Evolutionary conservation across 2,888 invertebrate genomes (phyloP).

Genomic region (Andrena trimmerana): DNA sequence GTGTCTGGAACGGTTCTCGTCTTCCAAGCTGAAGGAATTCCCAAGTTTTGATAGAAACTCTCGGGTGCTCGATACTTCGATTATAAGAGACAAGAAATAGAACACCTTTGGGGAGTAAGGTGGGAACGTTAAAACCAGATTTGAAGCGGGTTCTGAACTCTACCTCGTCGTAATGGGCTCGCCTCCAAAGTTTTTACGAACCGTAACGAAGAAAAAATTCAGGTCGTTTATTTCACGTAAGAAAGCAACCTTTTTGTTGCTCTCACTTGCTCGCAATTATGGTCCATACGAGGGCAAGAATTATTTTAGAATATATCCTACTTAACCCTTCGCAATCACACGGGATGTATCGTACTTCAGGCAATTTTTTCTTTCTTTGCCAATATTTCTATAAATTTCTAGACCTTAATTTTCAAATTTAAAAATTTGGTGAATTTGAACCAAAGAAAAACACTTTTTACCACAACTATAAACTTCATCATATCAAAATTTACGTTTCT

Average conservation of each 20-base stretch:
- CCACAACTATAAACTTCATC: too few species aligned
- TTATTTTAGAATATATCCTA: too few species aligned
- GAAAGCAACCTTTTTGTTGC: not conserved
- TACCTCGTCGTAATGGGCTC: not conserved
- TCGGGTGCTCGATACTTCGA: constrained; percentile 28
- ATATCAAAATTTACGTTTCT: too few species aligned
- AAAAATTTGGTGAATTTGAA: too few species aligned
- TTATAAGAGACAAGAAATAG: constrained; percentile 16
- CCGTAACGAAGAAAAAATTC: not conserved
- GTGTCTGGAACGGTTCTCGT: not conserved
- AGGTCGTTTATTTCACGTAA: not conserved
- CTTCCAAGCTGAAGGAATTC: not conserved
- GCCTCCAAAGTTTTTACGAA: not conserved
- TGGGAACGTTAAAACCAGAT: constrained; percentile 15
- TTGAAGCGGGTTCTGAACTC: constrained; percentile 4
- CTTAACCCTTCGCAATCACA: too few species aligned
- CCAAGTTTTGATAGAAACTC: not conserved
- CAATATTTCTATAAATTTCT: too few species aligned
- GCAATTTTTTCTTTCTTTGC: too few species aligned
- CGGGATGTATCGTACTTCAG: too few species aligned
- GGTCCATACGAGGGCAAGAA: too few species aligned
- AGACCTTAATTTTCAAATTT: too few species aligned
- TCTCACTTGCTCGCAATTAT: too few species aligned
- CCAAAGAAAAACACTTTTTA: too few species aligned
- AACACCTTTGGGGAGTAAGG: not conserved